Conservation (phyloP, 2,888 invertebrate species). For the Hecatera dysodea region DNA sequence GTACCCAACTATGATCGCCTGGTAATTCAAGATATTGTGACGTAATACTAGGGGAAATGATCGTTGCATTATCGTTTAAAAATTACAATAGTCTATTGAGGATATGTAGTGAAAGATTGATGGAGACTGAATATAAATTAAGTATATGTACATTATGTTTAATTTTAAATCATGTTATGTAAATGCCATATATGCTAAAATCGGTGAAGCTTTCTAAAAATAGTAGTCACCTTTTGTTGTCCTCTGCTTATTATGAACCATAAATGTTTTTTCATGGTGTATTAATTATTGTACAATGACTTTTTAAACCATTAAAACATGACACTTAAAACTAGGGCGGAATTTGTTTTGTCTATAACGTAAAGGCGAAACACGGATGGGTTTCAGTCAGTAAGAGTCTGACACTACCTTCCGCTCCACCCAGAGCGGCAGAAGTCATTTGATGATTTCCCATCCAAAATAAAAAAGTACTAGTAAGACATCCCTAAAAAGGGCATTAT, state of each 20-base stretch:
- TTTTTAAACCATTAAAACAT: neutral
- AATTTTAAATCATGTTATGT: neutral
- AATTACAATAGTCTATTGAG: slow-evolving; percentile 16
- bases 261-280: neutral
- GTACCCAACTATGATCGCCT: slow-evolving; percentile 11
- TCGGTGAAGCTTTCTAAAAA: neutral
- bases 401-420: too few species aligned
- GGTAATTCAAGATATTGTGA: slow-evolving; percentile 18
- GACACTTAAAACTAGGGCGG: neutral
- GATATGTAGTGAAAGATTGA: slow-evolving; percentile 1
- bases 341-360: too few species aligned
- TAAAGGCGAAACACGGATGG: too few species aligned
- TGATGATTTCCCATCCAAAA: too few species aligned
- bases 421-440: too few species aligned
- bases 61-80: slow-evolving; percentile 21
- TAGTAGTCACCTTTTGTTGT: neutral
- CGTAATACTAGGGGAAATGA: slow-evolving; percentile 15
- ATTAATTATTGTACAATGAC: neutral
- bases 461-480: too few species aligned
- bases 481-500: too few species aligned
- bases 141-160: too few species aligned
- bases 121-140: neutral
- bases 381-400: too few species aligned
- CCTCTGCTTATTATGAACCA: neutral
- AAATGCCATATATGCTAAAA: neutral